Evolutionary conservation across 2,888 invertebrate genomes (phyloP).

Genomic region (Tetropium fuscum): DNA sequence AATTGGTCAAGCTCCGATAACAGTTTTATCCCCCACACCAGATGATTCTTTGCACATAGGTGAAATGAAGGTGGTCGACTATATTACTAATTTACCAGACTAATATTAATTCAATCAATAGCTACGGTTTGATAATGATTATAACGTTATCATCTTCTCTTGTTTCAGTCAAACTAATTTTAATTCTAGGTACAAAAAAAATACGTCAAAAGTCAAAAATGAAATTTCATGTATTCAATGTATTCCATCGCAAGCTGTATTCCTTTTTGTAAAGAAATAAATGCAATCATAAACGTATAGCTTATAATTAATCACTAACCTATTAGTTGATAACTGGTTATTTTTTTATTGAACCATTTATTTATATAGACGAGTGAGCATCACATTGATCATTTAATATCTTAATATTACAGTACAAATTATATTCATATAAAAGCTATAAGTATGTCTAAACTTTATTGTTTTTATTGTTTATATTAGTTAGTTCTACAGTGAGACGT

Average conservation of each 20-base stretch:
- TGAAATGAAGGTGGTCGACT: too few species aligned
- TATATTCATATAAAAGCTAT: constrained; percentile 47
- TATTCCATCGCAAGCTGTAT: constrained; percentile 12
- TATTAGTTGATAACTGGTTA: constrained; percentile 25
- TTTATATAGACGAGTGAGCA: constrained; percentile 45
- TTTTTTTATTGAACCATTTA: constrained; percentile 18
- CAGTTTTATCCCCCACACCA: too few species aligned
- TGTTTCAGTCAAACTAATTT: too few species aligned
- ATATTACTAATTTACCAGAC: too few species aligned
- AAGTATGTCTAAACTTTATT: constrained; percentile 40
- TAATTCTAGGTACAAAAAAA: too few species aligned
- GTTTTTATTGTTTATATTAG: constrained; percentile 36
- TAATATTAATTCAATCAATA: too few species aligned
- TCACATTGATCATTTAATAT: constrained; percentile 43
- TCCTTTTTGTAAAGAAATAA: constrained; percentile 15
- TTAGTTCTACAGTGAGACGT: constrained; percentile 23
- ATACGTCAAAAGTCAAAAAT: not conserved
- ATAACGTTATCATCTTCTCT: too few species aligned
- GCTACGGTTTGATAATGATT: too few species aligned
- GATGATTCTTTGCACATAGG: too few species aligned
- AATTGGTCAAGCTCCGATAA: too few species aligned
- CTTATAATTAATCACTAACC: constrained; percentile 35
- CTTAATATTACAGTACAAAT: constrained; percentile 42
- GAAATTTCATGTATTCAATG: too few species aligned
- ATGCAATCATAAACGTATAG: constrained; percentile 2